Base-by-base conservation (phyloP, 2,797 vertebrate genomes). In the Premnoplex brunnescens region DNA sequence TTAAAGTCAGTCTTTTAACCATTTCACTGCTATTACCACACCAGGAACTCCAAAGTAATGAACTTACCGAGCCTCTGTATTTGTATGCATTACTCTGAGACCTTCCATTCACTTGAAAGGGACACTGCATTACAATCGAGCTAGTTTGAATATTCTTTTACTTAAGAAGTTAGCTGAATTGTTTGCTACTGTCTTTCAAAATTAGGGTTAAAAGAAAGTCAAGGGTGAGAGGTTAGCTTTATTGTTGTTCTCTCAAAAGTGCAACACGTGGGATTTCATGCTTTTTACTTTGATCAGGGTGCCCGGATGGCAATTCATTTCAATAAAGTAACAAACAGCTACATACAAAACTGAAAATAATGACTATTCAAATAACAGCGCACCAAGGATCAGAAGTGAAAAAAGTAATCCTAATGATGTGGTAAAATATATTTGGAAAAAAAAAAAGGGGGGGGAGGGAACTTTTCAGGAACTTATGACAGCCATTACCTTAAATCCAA, bases 1-100 rank as follows among this genome's bases (percentile, higher is more conserved):
- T 96, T 96, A 96, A 97, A 96, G 94, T 76, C 91, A 96, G 74
- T 62, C 86, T 94, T 96, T 97, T 97, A 97, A 97, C 97, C 68
- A 92, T 95, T 97, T 96, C 96, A 58, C 59, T 94, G 67, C 95
- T 93, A 41, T 58, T 52, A 37, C 55, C 76, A 34, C 66, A 44
- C 52, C 66, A 96, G 84, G 94, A 95, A 88, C 95, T 71, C 91
- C 44, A 52, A 91, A 94, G 94, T 94, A 96, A 97, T 96, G 96
- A 97, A 96, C 94, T 97, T 96, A 95, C 51, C 48, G 84, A 72
- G 91, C 27, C 74, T 86, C 74, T 68, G 84, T 75, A 83, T 89
- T 94, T 88, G 78, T 91, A 95, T 91, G 87, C 88, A 94, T 93
- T 84, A 79, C 74, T 82, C 67, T 3, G 1, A 81, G 83, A 86